Evolutionary conservation across 2,113 vertebrate species (phyloP), one percentile per base, ranked within the genome.

Genomic region (Gavia stellata): DNA sequence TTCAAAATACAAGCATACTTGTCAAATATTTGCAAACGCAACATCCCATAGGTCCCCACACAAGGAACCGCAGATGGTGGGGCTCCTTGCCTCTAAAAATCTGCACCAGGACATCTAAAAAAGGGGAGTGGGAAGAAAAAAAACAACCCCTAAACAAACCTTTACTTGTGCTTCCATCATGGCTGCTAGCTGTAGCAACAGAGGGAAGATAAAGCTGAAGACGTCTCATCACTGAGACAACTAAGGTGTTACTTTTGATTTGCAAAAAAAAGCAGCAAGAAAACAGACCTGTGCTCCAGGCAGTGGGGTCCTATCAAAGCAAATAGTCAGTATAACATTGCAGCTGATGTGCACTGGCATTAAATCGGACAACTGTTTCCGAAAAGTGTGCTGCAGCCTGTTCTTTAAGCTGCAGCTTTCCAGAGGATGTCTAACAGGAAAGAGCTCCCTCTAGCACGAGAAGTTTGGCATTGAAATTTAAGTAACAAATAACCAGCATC

Each of bases 371-470:
- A 66, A 15, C 49, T n/a, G 25, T 14, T 67, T 29, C 84, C 0
- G 2, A 44, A 5, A 42, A 52, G 67, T 17, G 33, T 38, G 53
- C 40, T 33, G 70, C 36, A 86, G 72, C 34, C 20, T 3, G 2
- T 23, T n/a, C 61, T 7, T 28, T 3, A 52, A 28, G 17, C 3
- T 2, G 24, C 8, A 17, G 25, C 55, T 50, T 61, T 62, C 45
- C 75, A 88, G 47, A 61, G 28, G 23, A 12, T 4, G 4, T 68
- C 56, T 49, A n/a, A 45, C 53, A 87, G 88, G 29, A 68, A 94
- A 96, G 23, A 92, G 97, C 97, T 95, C 96, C 97, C 96, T 94
- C 96, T 97, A 94, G 71, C 92, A 90, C 19, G 81, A 36, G 4
- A 72, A 47, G 40, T 8, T 53, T 49, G 42, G 81, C 63, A 94